phyloP scores from a whole-genome alignment of 2,797 vertebrate genomes.

The Chloroceryle inda region DNA sequence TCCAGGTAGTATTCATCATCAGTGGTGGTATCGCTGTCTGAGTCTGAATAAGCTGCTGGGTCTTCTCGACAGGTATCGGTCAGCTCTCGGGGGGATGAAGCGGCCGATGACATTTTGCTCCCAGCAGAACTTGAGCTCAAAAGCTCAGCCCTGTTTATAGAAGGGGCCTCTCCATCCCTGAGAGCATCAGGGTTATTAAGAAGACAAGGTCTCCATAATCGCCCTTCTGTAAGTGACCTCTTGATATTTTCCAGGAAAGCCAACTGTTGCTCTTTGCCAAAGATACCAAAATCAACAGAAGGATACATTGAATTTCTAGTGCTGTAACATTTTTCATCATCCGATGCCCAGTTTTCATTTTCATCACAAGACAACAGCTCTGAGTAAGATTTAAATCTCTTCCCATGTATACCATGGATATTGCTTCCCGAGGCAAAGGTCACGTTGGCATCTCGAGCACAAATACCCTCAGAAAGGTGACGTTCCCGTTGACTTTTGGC shows the following conservation, averaged over 20 bases:
- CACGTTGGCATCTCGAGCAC: slow-evolving; percentile 33
- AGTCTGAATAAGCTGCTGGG: slow-evolving; percentile 84
- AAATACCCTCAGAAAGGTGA: slow-evolving; percentile 79
- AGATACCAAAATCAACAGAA: slow-evolving; percentile 82
- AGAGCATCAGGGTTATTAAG: slow-evolving; percentile 79
- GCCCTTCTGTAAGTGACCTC: slow-evolving; percentile 82
- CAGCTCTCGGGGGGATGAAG: slow-evolving; percentile 72
- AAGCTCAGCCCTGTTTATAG: slow-evolving; percentile 36
- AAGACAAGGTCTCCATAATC: slow-evolving; percentile 81
- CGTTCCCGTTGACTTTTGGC: slow-evolving; percentile 67
- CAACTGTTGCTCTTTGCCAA: slow-evolving; percentile 83
- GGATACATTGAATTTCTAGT: slow-evolving; percentile 73
- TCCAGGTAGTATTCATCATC: slow-evolving; percentile 96
- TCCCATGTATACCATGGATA: neutral
- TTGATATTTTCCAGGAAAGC: slow-evolving; percentile 83
- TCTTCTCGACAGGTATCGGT: slow-evolving; percentile 79
- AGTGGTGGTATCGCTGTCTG: slow-evolving; percentile 88
- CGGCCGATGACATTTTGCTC: slow-evolving; percentile 70
- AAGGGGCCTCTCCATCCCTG: slow-evolving; percentile 57
- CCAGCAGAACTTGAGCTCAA: slow-evolving; percentile 69
- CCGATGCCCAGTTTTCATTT: slow-evolving; percentile 75
- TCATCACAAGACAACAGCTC: slow-evolving; percentile 76
- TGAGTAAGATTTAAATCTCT: slow-evolving; percentile 80
- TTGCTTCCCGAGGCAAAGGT: slow-evolving; percentile 35
- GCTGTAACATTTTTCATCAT: neutral